Conservation (phyloP, 2,888 invertebrate genomes). For the Drosophila setosimentum region DNA sequence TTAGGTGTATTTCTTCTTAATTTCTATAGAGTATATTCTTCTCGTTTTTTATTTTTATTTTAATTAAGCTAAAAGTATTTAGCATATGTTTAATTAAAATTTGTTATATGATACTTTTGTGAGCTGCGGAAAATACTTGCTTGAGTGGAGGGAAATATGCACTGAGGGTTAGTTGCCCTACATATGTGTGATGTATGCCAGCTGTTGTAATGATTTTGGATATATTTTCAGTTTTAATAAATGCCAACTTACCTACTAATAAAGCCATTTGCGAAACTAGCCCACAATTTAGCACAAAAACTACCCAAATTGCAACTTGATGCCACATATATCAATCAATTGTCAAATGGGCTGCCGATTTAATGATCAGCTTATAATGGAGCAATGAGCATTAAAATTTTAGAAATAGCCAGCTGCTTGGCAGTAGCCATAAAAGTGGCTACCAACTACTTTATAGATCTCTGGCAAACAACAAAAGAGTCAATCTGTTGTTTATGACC, state of each 20-base stretch:
- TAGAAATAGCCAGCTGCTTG: conserved; percentile 50
- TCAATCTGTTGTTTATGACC: conserved; percentile 69
- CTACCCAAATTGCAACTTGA: conserved; percentile 7
- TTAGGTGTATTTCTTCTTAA: conserved; percentile 26
- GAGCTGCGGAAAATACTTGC: neutral
- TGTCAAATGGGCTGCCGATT: conserved; percentile 42
- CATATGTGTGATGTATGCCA: conserved; percentile 9
- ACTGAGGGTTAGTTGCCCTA: conserved; percentile 7
- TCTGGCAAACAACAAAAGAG: conserved; percentile 11
- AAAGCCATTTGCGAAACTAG: conserved; percentile 46
- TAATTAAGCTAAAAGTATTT: conserved; percentile 37
- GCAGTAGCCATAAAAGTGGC: conserved; percentile 30
- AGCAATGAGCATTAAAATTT: conserved; percentile 41
- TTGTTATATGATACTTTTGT: conserved; percentile 62
- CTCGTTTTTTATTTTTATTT: conserved; percentile 6
- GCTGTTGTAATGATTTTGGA: conserved; percentile 31
- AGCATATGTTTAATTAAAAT: conserved; percentile 59
- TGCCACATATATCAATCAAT: conserved; percentile 70
- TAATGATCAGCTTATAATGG: conserved; percentile 65
- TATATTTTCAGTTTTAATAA: neutral
- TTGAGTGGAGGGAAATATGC: neutral
- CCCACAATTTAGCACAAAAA: conserved; percentile 23
- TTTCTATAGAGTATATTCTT: conserved; percentile 1
- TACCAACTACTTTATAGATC: conserved; percentile 18
- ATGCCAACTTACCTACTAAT: conserved; percentile 33